Conservation (phyloP, 2,797 vertebrate species). For the Anguilla pacifica region DNA sequence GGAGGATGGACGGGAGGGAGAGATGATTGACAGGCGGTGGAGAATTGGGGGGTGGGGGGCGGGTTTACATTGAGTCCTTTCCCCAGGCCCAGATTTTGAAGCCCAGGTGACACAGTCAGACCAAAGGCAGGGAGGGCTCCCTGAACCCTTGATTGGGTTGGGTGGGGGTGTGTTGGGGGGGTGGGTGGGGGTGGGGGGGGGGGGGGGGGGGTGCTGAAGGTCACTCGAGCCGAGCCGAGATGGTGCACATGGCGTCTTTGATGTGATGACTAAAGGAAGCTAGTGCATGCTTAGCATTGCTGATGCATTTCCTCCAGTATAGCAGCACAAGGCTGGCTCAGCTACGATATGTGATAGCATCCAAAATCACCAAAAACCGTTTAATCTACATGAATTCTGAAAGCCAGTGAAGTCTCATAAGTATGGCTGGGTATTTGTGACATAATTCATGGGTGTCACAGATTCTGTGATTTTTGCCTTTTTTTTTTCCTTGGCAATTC, state of each 20-base stretch:
- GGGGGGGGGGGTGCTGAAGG: too few relatives aligned
- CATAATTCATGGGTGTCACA: too few relatives aligned
- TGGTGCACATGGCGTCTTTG: conserved; percentile 70
- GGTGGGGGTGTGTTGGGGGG: background rate
- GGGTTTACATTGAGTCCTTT: conserved; percentile 60
- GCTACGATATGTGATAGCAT: background rate
- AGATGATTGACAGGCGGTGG: conserved; percentile 59
- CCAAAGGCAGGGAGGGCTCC: conserved; percentile 38
- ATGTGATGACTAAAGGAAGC: conserved; percentile 72
- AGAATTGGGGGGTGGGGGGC: conserved; percentile 38
- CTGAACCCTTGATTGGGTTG: background rate
- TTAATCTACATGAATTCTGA: background rate
- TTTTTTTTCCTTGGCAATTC: too few relatives aligned
- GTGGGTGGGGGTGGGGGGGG: background rate
- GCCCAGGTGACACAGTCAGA: conserved; percentile 50
- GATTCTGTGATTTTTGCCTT: too few relatives aligned
- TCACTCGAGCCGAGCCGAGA: conserved; percentile 60
- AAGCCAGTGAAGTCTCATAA: background rate
- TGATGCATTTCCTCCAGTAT: conserved; percentile 29
- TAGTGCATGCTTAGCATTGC: conserved; percentile 52
- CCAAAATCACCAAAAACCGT: background rate
- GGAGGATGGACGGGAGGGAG: conserved; percentile 34
- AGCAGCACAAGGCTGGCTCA: background rate
- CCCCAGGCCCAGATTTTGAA: conserved; percentile 52
- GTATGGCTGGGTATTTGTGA: too few relatives aligned